Evolutionary conservation across 2,113 vertebrate species (phyloP).

Genomic region (Pseudopipra pipra): DNA sequence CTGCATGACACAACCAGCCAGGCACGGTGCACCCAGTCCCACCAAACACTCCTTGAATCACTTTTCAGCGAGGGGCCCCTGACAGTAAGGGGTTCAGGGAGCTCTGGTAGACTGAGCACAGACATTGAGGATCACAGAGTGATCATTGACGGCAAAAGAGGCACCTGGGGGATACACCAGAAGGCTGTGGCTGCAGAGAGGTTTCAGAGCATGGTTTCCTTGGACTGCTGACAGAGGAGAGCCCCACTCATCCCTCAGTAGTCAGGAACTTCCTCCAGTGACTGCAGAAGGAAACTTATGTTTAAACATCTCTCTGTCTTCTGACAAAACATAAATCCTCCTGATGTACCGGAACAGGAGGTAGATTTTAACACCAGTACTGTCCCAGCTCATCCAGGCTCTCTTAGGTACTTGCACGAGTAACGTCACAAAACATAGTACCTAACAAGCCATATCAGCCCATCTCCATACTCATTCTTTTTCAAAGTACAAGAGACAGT

Average conservation of each 20-base stretch:
- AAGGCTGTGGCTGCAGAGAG: neutral
- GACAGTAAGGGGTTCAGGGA: neutral
- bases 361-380: neutral
- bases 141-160: neutral
- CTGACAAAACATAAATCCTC: neutral
- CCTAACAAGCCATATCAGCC: neutral
- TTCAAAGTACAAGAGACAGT: neutral
- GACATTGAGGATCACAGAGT: too few species aligned
- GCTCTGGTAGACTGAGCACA: neutral
- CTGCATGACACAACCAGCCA: neutral
- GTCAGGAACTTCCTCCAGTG: neutral
- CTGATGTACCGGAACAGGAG: neutral
- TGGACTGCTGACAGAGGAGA: neutral
- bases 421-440: neutral
- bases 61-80: neutral
- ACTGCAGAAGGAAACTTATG: neutral
- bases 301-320: neutral
- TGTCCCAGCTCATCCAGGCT: neutral
- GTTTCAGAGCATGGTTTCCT: neutral
- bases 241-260: rapidly evolving
- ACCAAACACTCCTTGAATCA: neutral
- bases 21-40: neutral
- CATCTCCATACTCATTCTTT: neutral
- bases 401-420: neutral
- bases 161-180: rapidly evolving